Evolutionary conservation across 2,113 vertebrate genomes (phyloP), one percentile per base, ranked within the genome.

Genomic region (Pelecanoides urinatrix): DNA sequence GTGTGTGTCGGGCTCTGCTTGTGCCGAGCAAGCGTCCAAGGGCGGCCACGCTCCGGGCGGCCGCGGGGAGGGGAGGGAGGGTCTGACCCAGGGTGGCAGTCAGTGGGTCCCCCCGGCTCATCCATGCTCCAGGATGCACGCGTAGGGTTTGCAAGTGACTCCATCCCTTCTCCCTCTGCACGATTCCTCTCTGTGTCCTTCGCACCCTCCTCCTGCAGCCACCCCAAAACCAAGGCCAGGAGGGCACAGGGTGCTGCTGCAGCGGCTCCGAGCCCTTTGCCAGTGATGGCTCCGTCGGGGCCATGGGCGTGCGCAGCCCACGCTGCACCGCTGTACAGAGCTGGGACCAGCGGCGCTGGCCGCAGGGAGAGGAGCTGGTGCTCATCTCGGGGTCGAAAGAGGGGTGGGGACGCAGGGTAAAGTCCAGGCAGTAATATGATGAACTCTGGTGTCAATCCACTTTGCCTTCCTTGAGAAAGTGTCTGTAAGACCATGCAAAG

Each of bases 1-100:
- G 22, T 30, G 6, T 23, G 16, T 61, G 45, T 42, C 0, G 2
- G 25, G 49, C 22, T 50, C 49, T 73, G 63, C 49, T 87, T 1
- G 1, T 36, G 50, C 30, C 6, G 6, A 74, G 34, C 50, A 34
- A 61, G 45, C 0, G 1, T 45, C 53, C 2, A 2, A 38, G 50
- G 36, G 45, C 30, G 6, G 59, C 45, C 45, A 30, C 0, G 0
- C 20, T 75, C 15, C 0, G 2, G 68, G 70, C 38, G 15, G 77
- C 40, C 0, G 1, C 1, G 0, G 17, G 13, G 75, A 85, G 7
- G 36, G 40, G 11, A 71, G 50, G 40, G 52, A 40, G 58, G 40
- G 13, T 81, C 53, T 73, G 63, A 47, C 13, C 22, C 56, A 32
- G 22, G 47, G 70, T 1, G 0, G 52, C 0, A 2, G 11, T 11